Evolutionary conservation across 2,113 vertebrate genomes (phyloP).

Genomic region (Hippopotamus amphibius): DNA sequence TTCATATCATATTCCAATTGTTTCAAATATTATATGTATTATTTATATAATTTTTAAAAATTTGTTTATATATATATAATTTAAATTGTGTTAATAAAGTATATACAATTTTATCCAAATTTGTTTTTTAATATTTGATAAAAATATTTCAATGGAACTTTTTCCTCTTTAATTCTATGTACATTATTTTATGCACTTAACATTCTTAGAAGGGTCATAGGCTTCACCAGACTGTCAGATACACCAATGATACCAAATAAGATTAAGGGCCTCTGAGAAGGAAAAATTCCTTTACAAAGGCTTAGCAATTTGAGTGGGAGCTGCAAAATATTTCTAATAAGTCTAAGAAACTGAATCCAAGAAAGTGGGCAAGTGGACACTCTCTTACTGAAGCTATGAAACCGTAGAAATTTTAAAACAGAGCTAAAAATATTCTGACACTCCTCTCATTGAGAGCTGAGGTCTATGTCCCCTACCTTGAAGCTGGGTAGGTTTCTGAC

Average conservation of each 20-base stretch:
- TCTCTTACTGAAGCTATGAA: not conserved
- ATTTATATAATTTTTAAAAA: not conserved
- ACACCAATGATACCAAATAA: not conserved
- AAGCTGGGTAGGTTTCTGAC: not conserved
- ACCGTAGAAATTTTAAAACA: not conserved
- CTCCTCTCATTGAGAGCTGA: not conserved
- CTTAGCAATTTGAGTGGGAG: not conserved
- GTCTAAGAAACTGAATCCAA: not conserved
- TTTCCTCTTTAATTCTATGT: not conserved
- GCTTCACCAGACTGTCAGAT: not conserved
- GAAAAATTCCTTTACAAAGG: not conserved
- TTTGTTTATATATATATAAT: not conserved
- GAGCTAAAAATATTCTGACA: not conserved
- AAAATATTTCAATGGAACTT: conserved; percentile 37
- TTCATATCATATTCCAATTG: not conserved
- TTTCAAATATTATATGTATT: not conserved
- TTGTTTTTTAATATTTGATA: not conserved
- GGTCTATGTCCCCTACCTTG: not conserved
- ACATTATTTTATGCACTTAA: conserved; percentile 18
- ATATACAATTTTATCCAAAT: not conserved
- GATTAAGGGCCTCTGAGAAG: not conserved
- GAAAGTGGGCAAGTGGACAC: not conserved
- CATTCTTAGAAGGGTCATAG: not conserved
- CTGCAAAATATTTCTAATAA: not conserved
- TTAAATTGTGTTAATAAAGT: not conserved